These are phyloP conservation scores for Syngnathus floridae DNA, from an alignment of 2,113 vertebrate species.

Conservation along the genomic window DNA sequence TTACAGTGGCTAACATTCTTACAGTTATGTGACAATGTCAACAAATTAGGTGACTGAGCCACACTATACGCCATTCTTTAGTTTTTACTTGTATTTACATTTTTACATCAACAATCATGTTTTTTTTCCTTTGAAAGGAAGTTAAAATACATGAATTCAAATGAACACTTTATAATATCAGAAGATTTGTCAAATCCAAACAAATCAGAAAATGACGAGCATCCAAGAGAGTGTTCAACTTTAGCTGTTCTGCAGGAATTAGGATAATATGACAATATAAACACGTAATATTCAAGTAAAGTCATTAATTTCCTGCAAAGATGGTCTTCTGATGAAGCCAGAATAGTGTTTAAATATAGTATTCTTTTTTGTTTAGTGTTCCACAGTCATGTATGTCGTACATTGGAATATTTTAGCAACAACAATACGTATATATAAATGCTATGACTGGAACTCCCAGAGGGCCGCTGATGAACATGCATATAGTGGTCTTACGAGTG, in stretches of 20 bases:
- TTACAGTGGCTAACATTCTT: too few relatives aligned
- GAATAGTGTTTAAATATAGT: not conserved
- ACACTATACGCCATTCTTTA: too few relatives aligned
- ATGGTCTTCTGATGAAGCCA: slow-evolving; percentile 8
- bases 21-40: too few relatives aligned
- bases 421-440: slow-evolving; percentile 2
- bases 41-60: too few relatives aligned
- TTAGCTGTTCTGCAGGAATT: not conserved
- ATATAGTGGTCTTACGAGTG: slow-evolving; percentile 14
- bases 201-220: not conserved
- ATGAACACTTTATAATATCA: not conserved
- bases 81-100: not conserved
- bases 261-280: not conserved
- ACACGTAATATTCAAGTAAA: not conserved
- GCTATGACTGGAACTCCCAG: slow-evolving; percentile 5
- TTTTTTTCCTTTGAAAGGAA: not conserved
- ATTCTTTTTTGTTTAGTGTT: slow-evolving; percentile 3
- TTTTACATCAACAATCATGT: not conserved
- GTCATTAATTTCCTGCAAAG: not conserved
- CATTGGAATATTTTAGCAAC: slow-evolving; percentile 4
- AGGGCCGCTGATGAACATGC: slow-evolving; percentile 28
- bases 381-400: not conserved
- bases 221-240: not conserved
- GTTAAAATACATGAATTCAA: not conserved
- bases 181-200: not conserved